Evolutionary conservation across 2,888 invertebrate species (phyloP).

Genomic region (Nomada fabriciana): DNA sequence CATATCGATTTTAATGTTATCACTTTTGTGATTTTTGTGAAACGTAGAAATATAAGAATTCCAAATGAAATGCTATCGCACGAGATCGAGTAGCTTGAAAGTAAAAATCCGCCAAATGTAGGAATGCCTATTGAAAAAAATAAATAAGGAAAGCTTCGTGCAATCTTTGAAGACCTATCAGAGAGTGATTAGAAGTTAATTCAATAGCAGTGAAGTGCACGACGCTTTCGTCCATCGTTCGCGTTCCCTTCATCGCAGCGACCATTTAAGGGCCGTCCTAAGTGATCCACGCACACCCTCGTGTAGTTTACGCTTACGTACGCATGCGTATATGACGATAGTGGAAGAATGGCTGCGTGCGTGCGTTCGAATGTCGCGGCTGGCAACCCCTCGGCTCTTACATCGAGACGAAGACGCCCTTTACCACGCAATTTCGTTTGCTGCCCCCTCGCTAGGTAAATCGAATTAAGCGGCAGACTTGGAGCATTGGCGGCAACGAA

Average conservation of each 20-base stretch:
- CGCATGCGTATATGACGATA: slow-evolving; percentile 31
- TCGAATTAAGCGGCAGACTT: slow-evolving; percentile 69
- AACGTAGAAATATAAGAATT: no score
- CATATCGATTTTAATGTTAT: no score
- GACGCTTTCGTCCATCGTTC: slow-evolving; percentile 24
- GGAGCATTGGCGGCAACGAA: slow-evolving; percentile 61
- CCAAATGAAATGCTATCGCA: no score
- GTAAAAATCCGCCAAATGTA: no score
- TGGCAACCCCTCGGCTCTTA: slow-evolving; percentile 59
- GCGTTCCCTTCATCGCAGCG: slow-evolving; percentile 26
- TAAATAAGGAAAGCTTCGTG: neutral
- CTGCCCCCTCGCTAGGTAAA: slow-evolving; percentile 60
- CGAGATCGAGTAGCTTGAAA: no score
- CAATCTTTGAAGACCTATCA: slow-evolving; percentile 8
- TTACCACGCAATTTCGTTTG: slow-evolving; percentile 65
- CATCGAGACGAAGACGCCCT: slow-evolving; percentile 55
- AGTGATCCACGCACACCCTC: slow-evolving; percentile 43
- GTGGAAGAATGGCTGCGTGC: slow-evolving; percentile 34
- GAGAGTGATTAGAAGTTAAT: slow-evolving; percentile 45
- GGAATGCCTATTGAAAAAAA: neutral
- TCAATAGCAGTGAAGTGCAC: slow-evolving; percentile 35
- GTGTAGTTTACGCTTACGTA: slow-evolving; percentile 14
- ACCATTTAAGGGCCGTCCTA: slow-evolving; percentile 62
- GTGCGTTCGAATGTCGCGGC: slow-evolving; percentile 51
- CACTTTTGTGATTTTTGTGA: no score